Base-by-base conservation (phyloP, 2,797 vertebrate species). In the Nyctibius grandis region DNA sequence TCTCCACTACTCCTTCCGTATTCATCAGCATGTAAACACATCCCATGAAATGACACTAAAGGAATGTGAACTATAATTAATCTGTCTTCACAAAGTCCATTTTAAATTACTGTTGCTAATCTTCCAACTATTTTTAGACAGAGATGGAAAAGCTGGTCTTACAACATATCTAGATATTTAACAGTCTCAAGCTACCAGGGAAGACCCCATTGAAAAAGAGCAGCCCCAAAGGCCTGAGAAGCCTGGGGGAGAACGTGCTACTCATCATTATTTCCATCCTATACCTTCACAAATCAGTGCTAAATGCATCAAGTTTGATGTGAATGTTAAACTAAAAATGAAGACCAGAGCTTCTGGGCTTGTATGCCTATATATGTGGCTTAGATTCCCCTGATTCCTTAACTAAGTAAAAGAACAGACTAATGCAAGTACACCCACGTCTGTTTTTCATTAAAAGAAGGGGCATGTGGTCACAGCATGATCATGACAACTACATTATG, bases 351-450 rank as follows among this genome's bases (percentile, higher is more conserved):
- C 8, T 91, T 68, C 29, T 72, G 65, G 23, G 10, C 12, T 75
- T 54, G 5, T 38, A 1, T 23, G n/a, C 6, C 12, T 44, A 2
- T 17, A 15, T 3, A 9, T 4, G 9, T 48, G 34, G 14, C 16
- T 82, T 81, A 63, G 48, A 59, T 45, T 38, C 15, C 84, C 15
- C 33, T 38, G 17, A 45, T 53, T 57, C 12, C 19, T 13, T 23
- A 48, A 45, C 1, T 1, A 64, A 81, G 22, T 70, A 7, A 83
- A 83, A 91, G 63, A 26, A 0, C 38, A 64, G 40, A 28, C 2
- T 29, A 36, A 33, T 0, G 0, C 7, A 70, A 17, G 23, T 80
- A 42, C 4, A n/a, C 12, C 8, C 6, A 20, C 0, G 1, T 64
- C 45, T 86, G 22, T 6, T 54, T 91, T 68, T 83, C 76, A 33